Base-by-base conservation (phyloP, 1,140 invertebrate species). In the Scaptomyza graminum region DNA sequence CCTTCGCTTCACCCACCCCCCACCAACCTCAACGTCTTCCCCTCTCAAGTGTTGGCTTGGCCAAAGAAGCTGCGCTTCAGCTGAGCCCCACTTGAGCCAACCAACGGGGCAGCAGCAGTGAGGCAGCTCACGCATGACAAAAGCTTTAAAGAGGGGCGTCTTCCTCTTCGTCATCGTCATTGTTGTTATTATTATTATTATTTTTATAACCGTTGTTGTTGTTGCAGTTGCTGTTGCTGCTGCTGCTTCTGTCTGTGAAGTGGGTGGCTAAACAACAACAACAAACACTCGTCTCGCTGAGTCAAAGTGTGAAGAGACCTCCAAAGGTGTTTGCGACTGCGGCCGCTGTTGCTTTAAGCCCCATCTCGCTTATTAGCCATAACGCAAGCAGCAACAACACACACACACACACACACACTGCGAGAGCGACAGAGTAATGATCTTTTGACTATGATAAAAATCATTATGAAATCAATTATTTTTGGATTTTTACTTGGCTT, bases 81-180 rank as follows among this genome's bases (percentile, higher is more conserved):
- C 78, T 76, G 59, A 80, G 72, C 47, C 74, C 51, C 75, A 85
- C 78, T 82, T 74, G 65, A 82, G 62, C 28, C 55, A 41, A 3
- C 18, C 18, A 22, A 22, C 18, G 4, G 18, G 18, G 18, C 8
- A 31, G 50, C 43, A 59, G 51, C 18, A 37, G 57, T 12, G 46
- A 12, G 39, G 63, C 18, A 54, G 47, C 68, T 76, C 72, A 76
- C 65, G 73, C 76, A 78, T 85, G 61, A 81, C 81, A 85, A 88
- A 88, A 79, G 83, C 83, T 66, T 51, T 52, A 67, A 71, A 61
- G 74, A 85, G 80, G 76, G 82, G 82, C 81, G 74, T 85, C 82
- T 72, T 72, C 65, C 44, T 68, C 57, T 54, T 43, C 59, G 49
- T 69, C 22, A 43, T 79, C 44, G 68, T 52, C 34, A 34, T 44